Evolutionary conservation across 2,113 vertebrate genomes (phyloP).

Genomic region (Calypte anna): DNA sequence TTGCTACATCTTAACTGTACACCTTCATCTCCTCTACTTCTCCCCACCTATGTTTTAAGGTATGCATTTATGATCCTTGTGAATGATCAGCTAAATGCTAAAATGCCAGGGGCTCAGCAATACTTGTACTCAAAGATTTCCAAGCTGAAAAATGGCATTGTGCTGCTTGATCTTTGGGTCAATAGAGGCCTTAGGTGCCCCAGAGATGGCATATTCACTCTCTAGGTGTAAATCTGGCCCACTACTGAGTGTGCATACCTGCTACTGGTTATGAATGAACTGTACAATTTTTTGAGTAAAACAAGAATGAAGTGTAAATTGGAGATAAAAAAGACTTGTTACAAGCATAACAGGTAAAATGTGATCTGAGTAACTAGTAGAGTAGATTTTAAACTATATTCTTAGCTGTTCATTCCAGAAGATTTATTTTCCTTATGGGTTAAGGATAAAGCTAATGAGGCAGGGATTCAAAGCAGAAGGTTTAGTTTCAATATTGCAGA

Average conservation of each 20-base stretch:
- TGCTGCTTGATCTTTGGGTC: not conserved
- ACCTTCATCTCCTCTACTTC: not conserved
- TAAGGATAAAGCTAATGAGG: not conserved
- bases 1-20: not conserved
- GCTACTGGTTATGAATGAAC: not conserved
- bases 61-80: not conserved
- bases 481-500: not conserved
- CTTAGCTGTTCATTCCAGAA: not conserved
- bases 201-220: not conserved
- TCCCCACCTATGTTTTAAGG: not conserved
- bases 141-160: not conserved
- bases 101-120: not conserved
- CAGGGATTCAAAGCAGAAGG: not conserved
- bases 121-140: not conserved
- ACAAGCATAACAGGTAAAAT: not conserved
- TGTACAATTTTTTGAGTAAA: not conserved
- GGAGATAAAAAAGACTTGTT: not conserved
- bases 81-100: not conserved
- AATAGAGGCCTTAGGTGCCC: not conserved
- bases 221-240: not conserved
- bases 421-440: not conserved
- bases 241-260: not conserved
- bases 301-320: not conserved
- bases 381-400: not conserved
- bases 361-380: not conserved